Evolutionary conservation across 1,140 invertebrate species (phyloP).

Genomic region (Coelopa frigida): DNA sequence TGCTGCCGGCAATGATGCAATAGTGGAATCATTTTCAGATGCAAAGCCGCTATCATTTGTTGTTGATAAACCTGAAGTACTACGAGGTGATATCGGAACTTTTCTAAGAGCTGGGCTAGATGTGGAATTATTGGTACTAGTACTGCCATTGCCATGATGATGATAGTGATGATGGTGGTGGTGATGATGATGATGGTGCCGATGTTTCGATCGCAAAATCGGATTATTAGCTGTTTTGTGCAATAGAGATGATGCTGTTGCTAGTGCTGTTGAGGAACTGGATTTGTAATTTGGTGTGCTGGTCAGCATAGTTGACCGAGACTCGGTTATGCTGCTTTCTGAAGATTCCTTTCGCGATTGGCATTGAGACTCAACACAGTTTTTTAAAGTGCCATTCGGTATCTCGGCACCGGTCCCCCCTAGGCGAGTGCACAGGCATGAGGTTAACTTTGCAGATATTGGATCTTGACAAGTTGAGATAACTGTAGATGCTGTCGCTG

Average conservation of each 20-base stretch:
- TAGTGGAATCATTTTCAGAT: not conserved
- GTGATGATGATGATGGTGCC: conserved; percentile 33
- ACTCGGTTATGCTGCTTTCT: too few relatives aligned
- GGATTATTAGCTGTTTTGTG: conserved; percentile 40
- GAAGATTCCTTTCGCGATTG: too few relatives aligned
- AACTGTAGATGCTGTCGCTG: conserved; percentile 11
- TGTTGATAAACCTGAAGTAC: conserved; percentile 5
- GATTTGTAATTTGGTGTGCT: conserved; percentile 11
- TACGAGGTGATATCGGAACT: not conserved
- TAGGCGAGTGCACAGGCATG: conserved; percentile 44
- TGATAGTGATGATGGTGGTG: conserved; percentile 32
- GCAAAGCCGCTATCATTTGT: not conserved
- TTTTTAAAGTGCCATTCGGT: not conserved
- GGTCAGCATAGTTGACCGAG: conserved; percentile 10
- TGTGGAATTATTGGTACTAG: too few relatives aligned
- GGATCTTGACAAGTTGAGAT: conserved; percentile 36
- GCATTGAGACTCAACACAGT: conserved; percentile 1
- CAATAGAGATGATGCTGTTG: conserved; percentile 17
- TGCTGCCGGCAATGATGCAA: not conserved
- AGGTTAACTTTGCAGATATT: conserved; percentile 45
- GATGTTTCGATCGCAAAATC: conserved; percentile 29
- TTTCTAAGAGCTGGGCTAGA: not conserved
- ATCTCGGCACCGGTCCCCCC: not conserved
- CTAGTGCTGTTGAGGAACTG: not conserved
- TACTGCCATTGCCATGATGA: conserved; percentile 11